These are phyloP conservation scores for Sepiola atlantica DNA, from an alignment of 2,888 invertebrate genomes.

Conservation along the genomic window DNA sequence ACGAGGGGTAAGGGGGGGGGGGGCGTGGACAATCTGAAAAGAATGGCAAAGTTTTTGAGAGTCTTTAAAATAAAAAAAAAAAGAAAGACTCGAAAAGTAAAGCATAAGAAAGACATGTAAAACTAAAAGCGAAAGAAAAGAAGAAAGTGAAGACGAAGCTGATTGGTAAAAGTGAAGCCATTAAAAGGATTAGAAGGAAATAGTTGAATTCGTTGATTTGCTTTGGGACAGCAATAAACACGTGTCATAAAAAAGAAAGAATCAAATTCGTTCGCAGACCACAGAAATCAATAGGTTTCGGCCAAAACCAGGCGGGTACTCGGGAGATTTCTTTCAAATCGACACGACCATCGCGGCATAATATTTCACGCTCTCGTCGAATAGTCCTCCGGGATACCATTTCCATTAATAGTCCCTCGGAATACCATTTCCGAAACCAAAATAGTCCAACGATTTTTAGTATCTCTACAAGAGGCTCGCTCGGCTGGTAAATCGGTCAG, in stretches of 20 bases:
- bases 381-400: not conserved
- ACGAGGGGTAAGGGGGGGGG: too few relatives aligned
- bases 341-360: not conserved
- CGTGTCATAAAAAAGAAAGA: not conserved
- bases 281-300: not conserved
- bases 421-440: not conserved
- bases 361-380: not conserved
- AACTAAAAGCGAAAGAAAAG: not conserved
- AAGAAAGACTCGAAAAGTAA: not conserved
- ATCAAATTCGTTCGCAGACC: not conserved
- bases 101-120: not conserved
- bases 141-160: not conserved
- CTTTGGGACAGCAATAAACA: constrained; percentile 32
- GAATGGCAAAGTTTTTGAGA: not conserved
- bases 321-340: constrained; percentile 8
- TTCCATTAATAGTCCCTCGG: not conserved
- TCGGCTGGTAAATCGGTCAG: too few relatives aligned
- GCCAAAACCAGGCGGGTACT: not conserved
- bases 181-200: not conserved
- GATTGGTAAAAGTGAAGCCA: not conserved
- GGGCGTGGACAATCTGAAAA: not conserved
- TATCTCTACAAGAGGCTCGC: too few relatives aligned
- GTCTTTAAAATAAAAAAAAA: not conserved
- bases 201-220: constrained; percentile 32
- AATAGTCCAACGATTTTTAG: not conserved